Conservation (phyloP, 2,113 vertebrate genomes). For the Mystacornis crossleyi region DNA sequence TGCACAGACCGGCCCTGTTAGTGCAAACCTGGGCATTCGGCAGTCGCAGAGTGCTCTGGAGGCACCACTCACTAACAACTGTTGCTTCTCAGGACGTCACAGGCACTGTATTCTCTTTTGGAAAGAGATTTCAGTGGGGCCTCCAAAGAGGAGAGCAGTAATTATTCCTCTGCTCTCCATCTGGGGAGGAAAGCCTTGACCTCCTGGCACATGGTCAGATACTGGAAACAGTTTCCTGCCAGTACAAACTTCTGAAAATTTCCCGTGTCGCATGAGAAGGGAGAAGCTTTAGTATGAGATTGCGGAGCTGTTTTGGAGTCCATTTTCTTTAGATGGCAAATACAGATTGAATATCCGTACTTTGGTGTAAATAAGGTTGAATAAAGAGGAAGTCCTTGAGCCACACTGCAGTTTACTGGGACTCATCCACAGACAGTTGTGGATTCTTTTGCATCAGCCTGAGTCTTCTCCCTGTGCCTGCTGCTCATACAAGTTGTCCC, state of each 20-base stretch:
- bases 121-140: neutral
- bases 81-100: neutral
- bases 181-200: conserved; percentile 11
- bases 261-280: neutral
- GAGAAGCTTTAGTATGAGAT: neutral
- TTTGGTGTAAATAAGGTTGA: neutral
- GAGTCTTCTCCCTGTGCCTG: neutral
- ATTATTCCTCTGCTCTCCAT: neutral
- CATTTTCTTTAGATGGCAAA: neutral
- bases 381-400: neutral
- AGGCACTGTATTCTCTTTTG: neutral
- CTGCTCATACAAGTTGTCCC: neutral
- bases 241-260: conserved; percentile 6
- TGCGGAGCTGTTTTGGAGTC: neutral
- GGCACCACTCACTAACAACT: neutral
- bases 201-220: neutral
- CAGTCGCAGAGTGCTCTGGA: neutral
- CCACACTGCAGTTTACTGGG: neutral
- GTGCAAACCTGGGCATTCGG: neutral
- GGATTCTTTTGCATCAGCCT: neutral
- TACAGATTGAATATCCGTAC: neutral
- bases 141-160: neutral
- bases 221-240: neutral
- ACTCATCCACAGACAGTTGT: neutral
- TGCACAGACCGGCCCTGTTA: neutral